These are phyloP conservation scores for Heteromyza rotundicornis DNA, from an alignment of 2,888 invertebrate genomes.

Conservation along the genomic window DNA sequence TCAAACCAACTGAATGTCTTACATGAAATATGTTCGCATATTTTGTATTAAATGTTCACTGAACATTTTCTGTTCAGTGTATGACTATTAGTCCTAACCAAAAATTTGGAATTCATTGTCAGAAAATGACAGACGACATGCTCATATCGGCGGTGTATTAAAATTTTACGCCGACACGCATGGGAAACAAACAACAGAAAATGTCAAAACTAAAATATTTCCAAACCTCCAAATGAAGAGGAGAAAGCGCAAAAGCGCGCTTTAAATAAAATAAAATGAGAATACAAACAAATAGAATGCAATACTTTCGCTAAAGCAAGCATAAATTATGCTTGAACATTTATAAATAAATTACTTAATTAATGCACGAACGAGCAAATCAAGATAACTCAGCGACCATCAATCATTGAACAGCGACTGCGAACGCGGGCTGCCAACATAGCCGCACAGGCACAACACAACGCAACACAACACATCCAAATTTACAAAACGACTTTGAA, in stretches of 20 bases:
- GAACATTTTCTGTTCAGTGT: no score
- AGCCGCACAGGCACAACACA: no score
- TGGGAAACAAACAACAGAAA: not conserved
- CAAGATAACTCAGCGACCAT: not conserved
- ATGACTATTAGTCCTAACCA: no score
- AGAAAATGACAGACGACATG: not conserved
- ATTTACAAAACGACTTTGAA: no score
- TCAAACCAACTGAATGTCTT: no score
- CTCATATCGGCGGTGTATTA: not conserved
- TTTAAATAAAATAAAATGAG: not conserved
- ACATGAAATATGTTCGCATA: no score
- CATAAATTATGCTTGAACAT: not conserved
- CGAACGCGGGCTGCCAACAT: not conserved
- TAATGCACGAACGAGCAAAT: not conserved
- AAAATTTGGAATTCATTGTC: not conserved
- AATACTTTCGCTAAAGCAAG: not conserved
- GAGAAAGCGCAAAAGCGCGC: not conserved
- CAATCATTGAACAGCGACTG: not conserved
- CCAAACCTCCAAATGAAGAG: not conserved
- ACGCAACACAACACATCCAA: not conserved
- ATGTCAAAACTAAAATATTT: not conserved
- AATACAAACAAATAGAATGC: not conserved
- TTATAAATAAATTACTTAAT: conserved; percentile 4
- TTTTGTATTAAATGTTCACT: no score
- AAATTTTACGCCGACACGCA: conserved; percentile 1